Evolutionary conservation across 2,888 invertebrate genomes (phyloP).

Genomic region (Drosophila antonietae): DNA sequence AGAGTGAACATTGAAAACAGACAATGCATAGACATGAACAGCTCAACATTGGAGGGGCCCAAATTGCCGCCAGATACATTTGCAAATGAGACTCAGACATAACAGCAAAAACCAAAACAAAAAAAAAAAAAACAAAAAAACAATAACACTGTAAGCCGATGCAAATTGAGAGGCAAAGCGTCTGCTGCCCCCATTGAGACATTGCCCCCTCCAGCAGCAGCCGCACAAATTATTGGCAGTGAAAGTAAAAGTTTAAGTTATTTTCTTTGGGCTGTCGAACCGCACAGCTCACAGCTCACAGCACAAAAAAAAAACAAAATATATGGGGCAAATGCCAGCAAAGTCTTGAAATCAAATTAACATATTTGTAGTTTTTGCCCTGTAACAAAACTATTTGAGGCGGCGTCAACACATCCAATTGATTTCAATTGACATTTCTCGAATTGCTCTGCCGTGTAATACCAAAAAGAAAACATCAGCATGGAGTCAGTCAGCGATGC

Average conservation of each 20-base stretch:
- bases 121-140: conserved; percentile 30
- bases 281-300: conserved; percentile 51
- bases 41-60: conserved; percentile 11
- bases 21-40: conserved; percentile 58
- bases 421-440: conserved; percentile 44
- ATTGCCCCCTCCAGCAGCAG: conserved; percentile 48
- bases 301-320: conserved; percentile 1
- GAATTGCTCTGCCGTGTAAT: conserved; percentile 19
- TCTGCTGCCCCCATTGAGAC: conserved; percentile 38
- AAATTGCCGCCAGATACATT: conserved; percentile 76
- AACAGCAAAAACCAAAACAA: conserved; percentile 22
- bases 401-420: conserved; percentile 46
- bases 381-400: conserved; percentile 28
- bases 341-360: conserved; percentile 50
- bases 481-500: not conserved
- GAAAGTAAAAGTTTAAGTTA: conserved; percentile 81
- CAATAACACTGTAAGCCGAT: conserved; percentile 49
- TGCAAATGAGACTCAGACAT: conserved; percentile 69
- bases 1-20: conserved; percentile 33
- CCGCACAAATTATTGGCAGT: conserved; percentile 80
- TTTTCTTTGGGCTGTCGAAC: conserved; percentile 73
- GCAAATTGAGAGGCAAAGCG: conserved; percentile 66
- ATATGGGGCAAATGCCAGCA: conserved; percentile 14
- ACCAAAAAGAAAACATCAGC: not conserved
- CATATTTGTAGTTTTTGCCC: conserved; percentile 42